Base-by-base conservation (phyloP, 2,113 vertebrate species). In the Coreoperca whiteheadi region DNA sequence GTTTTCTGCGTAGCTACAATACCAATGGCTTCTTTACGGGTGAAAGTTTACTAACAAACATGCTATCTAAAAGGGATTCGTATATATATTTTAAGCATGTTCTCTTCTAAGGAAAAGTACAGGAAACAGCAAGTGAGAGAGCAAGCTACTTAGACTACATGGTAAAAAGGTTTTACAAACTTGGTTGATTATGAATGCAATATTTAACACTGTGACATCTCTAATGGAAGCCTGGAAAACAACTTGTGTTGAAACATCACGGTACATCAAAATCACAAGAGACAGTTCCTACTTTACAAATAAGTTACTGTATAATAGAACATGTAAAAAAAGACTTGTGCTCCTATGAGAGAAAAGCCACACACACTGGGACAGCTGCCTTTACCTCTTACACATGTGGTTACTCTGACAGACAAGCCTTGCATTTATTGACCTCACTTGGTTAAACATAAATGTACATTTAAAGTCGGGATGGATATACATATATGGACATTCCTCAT, bases 291-390 rank as follows among this genome's bases (percentile, higher is more conserved):
- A 93, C 90, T 92, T 91, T 91, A 93, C 91, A 93, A 95, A 93
- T 91, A 93, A 93, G 87, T 94, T 82, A 93, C 79, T 93, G 89
- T 93, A 86, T 87, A 85, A 88, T 88, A 93, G 91, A 90, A 89
- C 88, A 88, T 86, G 82, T 90, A 88, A 72, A 88, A 88, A 77
- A 48, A 48, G 15, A 68, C 69, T 57, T 84, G 85, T 91, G 87
- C 75, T 81, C 76, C 85, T 77, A 51, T 90, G 84, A 91, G 70
- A 81, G 63, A 85, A 92, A 93, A 91, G 88, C 83, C 90, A 92
- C 91, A 84, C 76, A 67, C 61, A 87, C 57, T 85, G 65, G 50
- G 85, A 86, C 83, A 93, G 88, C 92, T 92, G 89, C 92, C 92
- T 91, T 91, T 46, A 74, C 79, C 74, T 84, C 71, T 66, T 82